Evolutionary conservation across 2,797 vertebrate species (phyloP).

Genomic region (Onychomys arenicola): DNA sequence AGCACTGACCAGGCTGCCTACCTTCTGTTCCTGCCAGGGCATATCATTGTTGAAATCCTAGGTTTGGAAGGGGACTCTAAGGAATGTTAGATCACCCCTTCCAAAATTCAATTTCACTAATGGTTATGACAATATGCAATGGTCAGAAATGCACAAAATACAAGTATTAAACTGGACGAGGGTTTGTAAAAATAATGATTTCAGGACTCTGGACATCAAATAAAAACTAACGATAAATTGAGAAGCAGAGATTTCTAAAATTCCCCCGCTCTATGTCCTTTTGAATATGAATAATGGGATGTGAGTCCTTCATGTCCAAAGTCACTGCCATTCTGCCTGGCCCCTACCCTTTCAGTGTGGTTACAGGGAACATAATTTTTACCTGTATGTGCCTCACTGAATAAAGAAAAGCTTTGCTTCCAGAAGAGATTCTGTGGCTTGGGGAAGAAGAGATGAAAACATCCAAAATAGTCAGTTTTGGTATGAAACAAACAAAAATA

Average conservation of each 20-base stretch:
- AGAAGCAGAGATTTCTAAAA: constrained; percentile 7
- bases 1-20: neutral
- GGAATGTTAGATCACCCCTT: neutral
- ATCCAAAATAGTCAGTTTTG: neutral
- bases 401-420: neutral
- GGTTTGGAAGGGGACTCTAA: neutral
- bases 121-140: neutral
- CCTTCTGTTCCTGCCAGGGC: neutral
- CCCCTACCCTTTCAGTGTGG: neutral
- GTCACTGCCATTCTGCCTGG: neutral
- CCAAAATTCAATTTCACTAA: neutral
- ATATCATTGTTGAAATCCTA: neutral
- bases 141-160: neutral
- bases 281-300: neutral
- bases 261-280: neutral
- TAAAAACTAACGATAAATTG: neutral
- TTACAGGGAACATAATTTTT: neutral
- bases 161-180: neutral
- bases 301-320: neutral
- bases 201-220: neutral
- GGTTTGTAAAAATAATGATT: constrained; percentile 13
- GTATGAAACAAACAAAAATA: neutral
- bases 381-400: neutral
- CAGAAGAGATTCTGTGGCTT: neutral
- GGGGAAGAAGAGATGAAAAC: neutral